Percentiles rank a stretch among this genome's conserved stretches.
phyloP scores from a whole-genome alignment of 2,113 vertebrate genomes.

The Sphaerodactylus townsendi region DNA sequence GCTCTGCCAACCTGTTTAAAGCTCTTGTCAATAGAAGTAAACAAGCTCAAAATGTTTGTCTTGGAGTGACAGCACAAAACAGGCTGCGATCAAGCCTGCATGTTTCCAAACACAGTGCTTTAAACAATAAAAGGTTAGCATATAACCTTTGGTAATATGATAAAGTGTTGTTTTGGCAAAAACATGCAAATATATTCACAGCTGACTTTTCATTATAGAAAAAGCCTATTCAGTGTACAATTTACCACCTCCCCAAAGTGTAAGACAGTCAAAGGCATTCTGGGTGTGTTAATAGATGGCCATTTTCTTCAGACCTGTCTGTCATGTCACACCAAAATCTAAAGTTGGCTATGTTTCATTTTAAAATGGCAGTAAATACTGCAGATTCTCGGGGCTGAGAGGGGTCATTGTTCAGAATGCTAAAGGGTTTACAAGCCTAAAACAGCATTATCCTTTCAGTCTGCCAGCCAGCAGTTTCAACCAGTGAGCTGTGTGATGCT shows the following conservation, averaged over 20 bases:
- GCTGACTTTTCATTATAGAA: conserved; percentile 34
- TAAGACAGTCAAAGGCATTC: conserved; percentile 23
- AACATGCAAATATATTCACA: conserved; percentile 43
- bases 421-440: conserved; percentile 6
- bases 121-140: conserved; percentile 49
- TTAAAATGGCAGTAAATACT: conserved; percentile 33
- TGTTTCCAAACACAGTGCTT: conserved; percentile 31
- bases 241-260: conserved; percentile 7
- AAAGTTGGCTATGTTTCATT: conserved; percentile 5
- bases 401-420: conserved; percentile 3
- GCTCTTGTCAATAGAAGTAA: conserved; percentile 46
- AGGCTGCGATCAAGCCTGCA: conserved; percentile 18
- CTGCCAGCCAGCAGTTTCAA: background rate
- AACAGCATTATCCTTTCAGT: background rate
- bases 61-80: conserved; percentile 41
- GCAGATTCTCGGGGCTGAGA: background rate
- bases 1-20: conserved; percentile 36
- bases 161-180: conserved; percentile 38
- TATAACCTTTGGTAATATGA: conserved; percentile 24
- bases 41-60: conserved; percentile 34
- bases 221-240: conserved; percentile 18
- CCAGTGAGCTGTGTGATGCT: background rate
- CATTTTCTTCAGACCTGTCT: conserved; percentile 20
- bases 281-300: background rate
- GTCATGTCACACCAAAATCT: conserved; percentile 21